Evolutionary conservation across 2,113 vertebrate genomes (phyloP), one percentile per base, ranked within the genome.

Genomic region (Salvelinus fontinalis): DNA sequence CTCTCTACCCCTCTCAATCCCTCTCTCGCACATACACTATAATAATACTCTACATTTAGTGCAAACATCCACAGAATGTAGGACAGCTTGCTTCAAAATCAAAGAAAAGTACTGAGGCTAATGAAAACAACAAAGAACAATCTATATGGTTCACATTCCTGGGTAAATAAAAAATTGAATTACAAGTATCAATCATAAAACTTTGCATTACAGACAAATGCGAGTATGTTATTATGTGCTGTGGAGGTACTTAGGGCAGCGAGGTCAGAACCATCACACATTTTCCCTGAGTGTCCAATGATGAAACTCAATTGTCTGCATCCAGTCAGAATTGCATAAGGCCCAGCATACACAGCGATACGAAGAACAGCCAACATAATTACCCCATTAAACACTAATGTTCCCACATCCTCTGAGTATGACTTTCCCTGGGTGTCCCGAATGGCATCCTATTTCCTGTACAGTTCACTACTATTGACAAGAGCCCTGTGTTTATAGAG

Each of bases 361-460:
- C 67, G 18, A 68, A 34, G 54, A 82, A 77, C 86, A 83, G 79
- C 86, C 59, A 57, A 82, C 83, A 81, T 88, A 85, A 87, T 88
- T 84, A 87, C 81, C 82, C 83, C 86, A 86, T 89, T 88, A 89
- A 67, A 85, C 88, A 79, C 82, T 79, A 87, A 88, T 86, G 83
- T 87, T 83, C 83, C 80, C 79, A 71, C 83, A 85, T 83, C 86
- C 82, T 88, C 68, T 81, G 79, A 80, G 76, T 76, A 48, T 16
- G 75, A 89, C 77, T 79, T 67, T 48, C 73, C 81, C 83, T 5
- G 51, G 51, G 51, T 3, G 13, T 54, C 16, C 51, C 16, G 18
- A 54, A 54, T 54, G 51, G 16, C 14, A 14, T 16, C 51, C 51
- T 18, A 54, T 16, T 18, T 73, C 74, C 75, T 73, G 78, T 76